phyloP scores from a whole-genome alignment of 2,888 invertebrate genomes.

The Nysson spinosus region DNA sequence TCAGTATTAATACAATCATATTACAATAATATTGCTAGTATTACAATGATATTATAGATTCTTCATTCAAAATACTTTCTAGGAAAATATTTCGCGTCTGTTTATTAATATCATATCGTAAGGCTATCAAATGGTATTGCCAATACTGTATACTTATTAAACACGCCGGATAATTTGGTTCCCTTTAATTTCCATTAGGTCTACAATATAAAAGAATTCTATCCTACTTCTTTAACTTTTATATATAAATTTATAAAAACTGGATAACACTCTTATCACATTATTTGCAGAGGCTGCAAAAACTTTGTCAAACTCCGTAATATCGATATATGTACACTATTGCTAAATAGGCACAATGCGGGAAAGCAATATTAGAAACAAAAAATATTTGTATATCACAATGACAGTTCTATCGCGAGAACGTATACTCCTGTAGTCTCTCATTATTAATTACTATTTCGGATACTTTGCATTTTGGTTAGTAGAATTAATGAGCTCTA shows the following conservation, averaged over 20 bases:
- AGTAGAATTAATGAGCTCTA: too few species aligned
- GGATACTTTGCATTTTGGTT: too few species aligned
- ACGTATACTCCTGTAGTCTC: neutral
- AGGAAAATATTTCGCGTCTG: constrained; percentile 7
- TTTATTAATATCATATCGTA: constrained; percentile 37
- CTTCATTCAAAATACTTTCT: constrained; percentile 2
- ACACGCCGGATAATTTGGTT: constrained; percentile 3
- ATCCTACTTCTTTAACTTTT: constrained; percentile 30
- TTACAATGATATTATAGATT: constrained; percentile 41
- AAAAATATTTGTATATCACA: constrained; percentile 42
- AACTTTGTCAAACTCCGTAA: constrained; percentile 23
- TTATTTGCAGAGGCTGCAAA: constrained; percentile 29
- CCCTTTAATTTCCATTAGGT: constrained; percentile 15
- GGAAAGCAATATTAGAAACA: constrained; percentile 19
- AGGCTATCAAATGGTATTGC: constrained; percentile 23
- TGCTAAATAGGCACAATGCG: constrained; percentile 5
- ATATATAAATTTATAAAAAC: constrained; percentile 35
- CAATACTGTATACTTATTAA: constrained; percentile 18
- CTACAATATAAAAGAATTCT: constrained; percentile 26
- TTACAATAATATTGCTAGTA: constrained; percentile 39
- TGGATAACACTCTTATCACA: constrained; percentile 43
- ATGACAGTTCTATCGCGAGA: constrained; percentile 40
- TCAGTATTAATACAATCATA: too few species aligned
- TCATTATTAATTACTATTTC: too few species aligned
- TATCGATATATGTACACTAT: constrained; percentile 7